Base-by-base conservation (phyloP, 2,113 vertebrate genomes). In the Sinosuthora webbiana region DNA sequence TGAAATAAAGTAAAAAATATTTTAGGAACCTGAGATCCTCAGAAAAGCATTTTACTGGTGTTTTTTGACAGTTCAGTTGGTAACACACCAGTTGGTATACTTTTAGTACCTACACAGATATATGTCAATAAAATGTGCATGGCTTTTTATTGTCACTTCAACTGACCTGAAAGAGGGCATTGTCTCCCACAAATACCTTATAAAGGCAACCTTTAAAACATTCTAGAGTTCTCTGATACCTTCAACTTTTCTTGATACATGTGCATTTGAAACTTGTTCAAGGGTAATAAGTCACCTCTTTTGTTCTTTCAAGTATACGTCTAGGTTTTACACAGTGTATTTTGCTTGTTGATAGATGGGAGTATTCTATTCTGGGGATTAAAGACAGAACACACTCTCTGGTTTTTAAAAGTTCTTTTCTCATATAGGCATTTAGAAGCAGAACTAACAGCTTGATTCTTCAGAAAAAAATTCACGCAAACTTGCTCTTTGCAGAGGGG, bases 361-460 rank as follows among this genome's bases (percentile, higher is more conserved):
- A 74, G 31, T 86, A 39, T 15, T 92, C 25, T 76, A 16, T 94
- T 97, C 49, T 70, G 27, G 28, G 28, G 47, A 93, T 62, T 91
- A 89, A 87, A 97, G 69, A 92, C n/a, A 45, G 42, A 95, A 83
- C 62, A 57, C 11, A 55, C 21, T 45, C 27, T 69, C 64, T 42
- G 63, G 2, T 70, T 97, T 96, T 95, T 45, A 39, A 80, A 97
- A 93, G 82, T 95, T 93, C 42, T 95, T 95, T 93, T 89, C 83
- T 83, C 85, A 94, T 97, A 83, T 6, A 94, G 42, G 69, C 83
- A 85, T 95, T 97, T 95, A 97, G 22, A 56, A 89, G 39, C 53
- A 91, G 63, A 84, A 30, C 31, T 94, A 95, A 95, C 75, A 97
- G 85, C 37, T 94, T 96, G 92, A 87, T 94, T 57, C 78, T 97